Base-by-base conservation (phyloP, 2,888 invertebrate genomes). In the Carcina quercana region DNA sequence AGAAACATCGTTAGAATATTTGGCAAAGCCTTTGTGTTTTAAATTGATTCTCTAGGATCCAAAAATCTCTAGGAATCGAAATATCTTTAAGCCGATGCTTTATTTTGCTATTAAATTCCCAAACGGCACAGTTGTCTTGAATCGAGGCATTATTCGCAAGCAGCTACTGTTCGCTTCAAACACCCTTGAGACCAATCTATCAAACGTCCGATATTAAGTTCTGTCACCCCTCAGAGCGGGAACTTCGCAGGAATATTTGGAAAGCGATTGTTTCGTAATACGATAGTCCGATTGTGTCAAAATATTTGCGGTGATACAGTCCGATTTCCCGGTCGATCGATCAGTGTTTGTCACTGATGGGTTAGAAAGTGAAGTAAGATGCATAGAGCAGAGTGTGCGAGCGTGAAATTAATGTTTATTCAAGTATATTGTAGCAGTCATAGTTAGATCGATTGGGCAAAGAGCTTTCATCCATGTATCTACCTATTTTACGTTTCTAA, bases 191-290 rank as follows among this genome's bases (percentile, higher is more conserved):
- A 68, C 62, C 74, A 65, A 82, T 82, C 76, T 67, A 78, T 82
- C 82, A 80, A 74, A 67, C 50, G 64, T 67, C 72, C 54, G 58
- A 66, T 64, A 73, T 68, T 67, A 68, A 71, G 66, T 71, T 71
- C 63, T 63, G 56, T 50, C 12, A 55, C 65, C 65, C 63, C 59
- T 57, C 53, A 57, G 57, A 59, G 54, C 50, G 45, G 32, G 38
- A 49, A 47, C 44, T 47, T 44, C n/a, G 20, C 15, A 15, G 15
- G 46, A 51, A 50, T 53, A 58, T 62, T 75, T 64, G 52, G 54
- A 70, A 69, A 64, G 56, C 67, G 63, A 79, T 76, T 79, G 78
- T 80, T 73, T 80, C 61, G 73, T 71, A 70, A 82, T 82, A 69
- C 73, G 71, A 73, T 66, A 54, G 59, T 70, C 56, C 54, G 55